Base-by-base conservation (phyloP, 1,140 invertebrate species). In the Physella acuta region DNA sequence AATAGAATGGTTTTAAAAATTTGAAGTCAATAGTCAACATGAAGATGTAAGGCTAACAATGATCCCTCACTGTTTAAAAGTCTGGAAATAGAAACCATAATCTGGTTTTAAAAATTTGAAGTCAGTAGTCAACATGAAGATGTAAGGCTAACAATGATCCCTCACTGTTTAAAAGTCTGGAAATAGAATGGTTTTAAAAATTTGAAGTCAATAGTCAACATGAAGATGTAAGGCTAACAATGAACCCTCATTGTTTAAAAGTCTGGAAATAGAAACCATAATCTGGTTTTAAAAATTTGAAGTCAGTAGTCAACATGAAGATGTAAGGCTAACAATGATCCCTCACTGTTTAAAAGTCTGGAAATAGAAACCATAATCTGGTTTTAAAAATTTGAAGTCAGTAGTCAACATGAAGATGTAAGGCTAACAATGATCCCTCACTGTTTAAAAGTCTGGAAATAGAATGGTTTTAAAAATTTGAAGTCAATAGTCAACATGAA, bases 201-300 rank as follows among this genome's bases (percentile, higher is more conserved):
- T n/a, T n/a, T n/a, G n/a, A n/a, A n/a, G n/a, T n/a, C n/a, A n/a
- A n/a, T n/a, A n/a, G n/a, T n/a, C n/a, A n/a, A n/a, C n/a, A n/a
- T n/a, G n/a, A n/a, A n/a, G n/a, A n/a, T n/a, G n/a, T n/a, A 94
- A 97, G 0, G 95, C 95, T 75, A 98, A 84, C 28, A 98, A 86
- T 63, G 93, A 91, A 55, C 95, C 95, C 88, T 97, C 94, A 86
- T 92, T 91, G 81, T 94, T 97, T 11, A 98, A 87, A 73, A 98
- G 86, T 78, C 95, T 98, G 66, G 34, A 72, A 62, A 24, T 24
- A 59, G 31, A 51, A 37, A 36, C 33, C 17, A 37, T 26, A 37
- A 37, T n/a, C 33, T 14, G 24, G 36, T 49, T 33, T 64, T n/a
- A n/a, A n/a, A n/a, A n/a, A n/a, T n/a, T n/a, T n/a, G n/a, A n/a